These are phyloP conservation scores for Phyllotreta cruciferae DNA, from an alignment of 2,888 invertebrate genomes.

Conservation along the genomic window DNA sequence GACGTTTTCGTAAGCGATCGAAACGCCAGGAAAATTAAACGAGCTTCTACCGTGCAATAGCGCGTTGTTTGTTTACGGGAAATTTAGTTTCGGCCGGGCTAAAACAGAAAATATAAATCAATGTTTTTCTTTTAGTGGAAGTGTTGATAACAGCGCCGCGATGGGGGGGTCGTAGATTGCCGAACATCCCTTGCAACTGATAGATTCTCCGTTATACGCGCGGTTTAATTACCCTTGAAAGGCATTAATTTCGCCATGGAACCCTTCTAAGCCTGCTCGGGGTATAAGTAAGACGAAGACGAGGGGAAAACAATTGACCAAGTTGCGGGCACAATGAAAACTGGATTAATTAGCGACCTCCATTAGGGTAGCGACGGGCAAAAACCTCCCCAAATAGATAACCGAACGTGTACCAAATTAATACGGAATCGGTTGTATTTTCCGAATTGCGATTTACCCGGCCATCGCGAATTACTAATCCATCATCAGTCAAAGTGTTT, in stretches of 20 bases:
- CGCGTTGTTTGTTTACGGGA: no score
- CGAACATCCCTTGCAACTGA: slow-evolving; percentile 4
- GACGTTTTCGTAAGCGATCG: slow-evolving; percentile 35
- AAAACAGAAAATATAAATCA: no score
- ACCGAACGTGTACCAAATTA: slow-evolving; percentile 9
- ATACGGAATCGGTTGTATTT: no score
- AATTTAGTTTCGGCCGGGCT: no score
- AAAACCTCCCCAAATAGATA: slow-evolving; percentile 22
- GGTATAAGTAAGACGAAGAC: slow-evolving; percentile 28
- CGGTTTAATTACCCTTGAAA: slow-evolving; percentile 22
- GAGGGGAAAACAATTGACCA: slow-evolving; percentile 29
- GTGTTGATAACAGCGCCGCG: no score
- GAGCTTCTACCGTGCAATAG: slow-evolving; percentile 12
- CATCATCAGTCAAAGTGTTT: background rate
- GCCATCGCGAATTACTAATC: background rate
- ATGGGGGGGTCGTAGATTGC: no score
- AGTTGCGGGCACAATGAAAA: slow-evolving; percentile 31
- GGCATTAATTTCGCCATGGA: slow-evolving; percentile 24
- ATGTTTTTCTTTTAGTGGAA: no score
- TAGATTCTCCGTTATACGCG: slow-evolving; percentile 13
- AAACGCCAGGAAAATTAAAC: slow-evolving; percentile 38
- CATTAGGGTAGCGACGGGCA: slow-evolving; percentile 26
- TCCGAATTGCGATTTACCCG: no score
- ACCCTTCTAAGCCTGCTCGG: slow-evolving; percentile 13
- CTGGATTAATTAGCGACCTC: slow-evolving; percentile 29